Evolutionary conservation across 30 jellyfish, hydroid and myxozoan genomes (phyloP), one percentile per base, ranked within the genome.

Genomic region (Hydractinia echinata): DNA sequence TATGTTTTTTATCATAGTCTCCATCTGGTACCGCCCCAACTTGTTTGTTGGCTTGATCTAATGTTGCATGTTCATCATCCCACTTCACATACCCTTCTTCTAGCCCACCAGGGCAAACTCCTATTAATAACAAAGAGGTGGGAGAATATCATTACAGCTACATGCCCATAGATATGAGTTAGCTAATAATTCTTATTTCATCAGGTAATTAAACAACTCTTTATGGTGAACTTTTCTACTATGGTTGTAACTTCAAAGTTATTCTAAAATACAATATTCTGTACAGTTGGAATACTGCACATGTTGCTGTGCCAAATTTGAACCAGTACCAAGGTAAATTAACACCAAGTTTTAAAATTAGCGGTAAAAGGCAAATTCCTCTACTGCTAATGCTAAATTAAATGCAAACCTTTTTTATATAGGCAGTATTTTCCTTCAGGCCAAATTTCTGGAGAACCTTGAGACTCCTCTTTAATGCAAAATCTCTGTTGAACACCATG

Each of bases 401-500:
- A 13, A 7, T n/a, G 39, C 74, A 21, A 15, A 87, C 98, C 98
- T 87, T 92, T 92, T 77, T 92, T 92, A 79, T 92, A 92, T 52
- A 92, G 87, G 83, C 98, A 92, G 51, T 92, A 92, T 81, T 92
- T 87, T 60, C 98, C 98, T 5, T 92, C 96, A 0, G 98, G 98
- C 98, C 98, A 92, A 58, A 87, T 83, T 6, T 87, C 96, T 51
- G 90, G 79, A 77, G 90, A 87, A 15, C 95, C 96, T 49, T 73
- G 84, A 7, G 94, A 94, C 10, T 76, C 85, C 50, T 84, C 92
- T 73, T 92, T 92, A 49, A 92, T 82, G 64, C 98, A 92, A 76
- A 92, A 92, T 81, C 96, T 83, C 83, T 92, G 98, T 84, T 92
- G 97, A 21, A 92, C 86, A 18, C 98, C 98, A 71, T 92, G 98